Conservation (phyloP, 2,797 vertebrate species). For the Petrocephalus sullivani region DNA sequence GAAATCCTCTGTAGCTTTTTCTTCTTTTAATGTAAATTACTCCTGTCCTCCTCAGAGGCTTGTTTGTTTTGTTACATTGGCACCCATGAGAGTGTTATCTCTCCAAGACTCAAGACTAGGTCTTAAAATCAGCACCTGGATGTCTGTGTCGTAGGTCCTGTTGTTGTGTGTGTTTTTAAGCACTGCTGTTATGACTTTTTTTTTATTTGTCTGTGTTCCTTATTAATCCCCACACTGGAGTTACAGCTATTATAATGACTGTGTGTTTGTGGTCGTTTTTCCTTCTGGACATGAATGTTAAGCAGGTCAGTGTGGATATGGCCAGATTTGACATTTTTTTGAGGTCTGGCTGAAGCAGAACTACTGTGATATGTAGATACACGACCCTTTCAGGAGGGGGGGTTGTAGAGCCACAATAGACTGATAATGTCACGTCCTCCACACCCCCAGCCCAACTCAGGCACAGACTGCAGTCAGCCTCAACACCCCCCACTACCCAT, state of each 20-base stretch:
- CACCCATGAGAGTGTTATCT: conserved; percentile 5
- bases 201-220: conserved; percentile 47
- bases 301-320: conserved; percentile 47
- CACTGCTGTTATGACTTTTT: conserved; percentile 51
- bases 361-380: conserved; percentile 64
- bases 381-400: conserved; percentile 49
- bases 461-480: conserved; percentile 42
- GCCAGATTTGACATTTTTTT: conserved; percentile 17
- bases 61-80: conserved; percentile 8
- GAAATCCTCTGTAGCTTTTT: conserved; percentile 11
- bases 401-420: conserved; percentile 59
- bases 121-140: conserved; percentile 34
- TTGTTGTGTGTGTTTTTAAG: conserved; percentile 49
- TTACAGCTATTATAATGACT: conserved; percentile 44
- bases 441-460: conserved; percentile 26
- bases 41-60: conserved; percentile 5
- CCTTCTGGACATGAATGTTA: conserved; percentile 51
- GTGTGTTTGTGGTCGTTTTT: conserved; percentile 37
- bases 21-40: conserved; percentile 14
- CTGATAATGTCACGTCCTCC: conserved; percentile 51
- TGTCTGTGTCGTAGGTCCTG: conserved; percentile 43
- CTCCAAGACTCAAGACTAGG: conserved; percentile 24
- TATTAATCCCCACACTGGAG: conserved; percentile 71
- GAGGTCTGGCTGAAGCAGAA: conserved; percentile 54
- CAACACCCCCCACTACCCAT: background rate